Evolutionary conservation across 2,888 invertebrate species (phyloP).

Genomic region (Acanthopleura granulata): DNA sequence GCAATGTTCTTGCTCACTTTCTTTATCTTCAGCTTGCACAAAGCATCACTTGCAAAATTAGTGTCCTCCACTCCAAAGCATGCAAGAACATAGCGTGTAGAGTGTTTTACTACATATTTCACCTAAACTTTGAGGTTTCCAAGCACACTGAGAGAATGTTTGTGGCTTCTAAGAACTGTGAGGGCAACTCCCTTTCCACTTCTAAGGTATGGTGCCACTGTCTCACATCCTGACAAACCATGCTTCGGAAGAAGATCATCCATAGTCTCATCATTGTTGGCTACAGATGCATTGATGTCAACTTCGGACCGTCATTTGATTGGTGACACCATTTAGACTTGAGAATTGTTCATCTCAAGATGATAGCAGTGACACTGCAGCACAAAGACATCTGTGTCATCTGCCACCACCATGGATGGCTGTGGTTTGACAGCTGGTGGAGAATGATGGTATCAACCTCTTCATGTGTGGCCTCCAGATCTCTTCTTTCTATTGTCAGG

Average conservation of each 20-base stretch:
- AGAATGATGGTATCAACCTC: background rate
- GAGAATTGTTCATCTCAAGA: background rate
- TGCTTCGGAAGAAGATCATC: background rate
- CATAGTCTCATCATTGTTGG: background rate
- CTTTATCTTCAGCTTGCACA: too few relatives aligned
- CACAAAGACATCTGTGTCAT: slow-evolving; percentile 1
- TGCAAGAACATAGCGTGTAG: too few relatives aligned
- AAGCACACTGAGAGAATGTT: too few relatives aligned
- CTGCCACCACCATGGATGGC: background rate
- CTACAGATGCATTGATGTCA: background rate
- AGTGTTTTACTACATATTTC: too few relatives aligned
- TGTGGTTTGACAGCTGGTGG: background rate
- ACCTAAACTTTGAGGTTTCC: too few relatives aligned
- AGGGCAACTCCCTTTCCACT: background rate
- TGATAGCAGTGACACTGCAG: background rate
- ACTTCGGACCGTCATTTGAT: background rate
- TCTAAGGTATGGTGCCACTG: background rate
- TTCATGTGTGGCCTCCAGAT: background rate
- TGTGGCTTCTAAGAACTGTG: background rate
- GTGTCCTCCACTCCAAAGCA: too few relatives aligned
- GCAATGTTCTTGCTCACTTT: too few relatives aligned
- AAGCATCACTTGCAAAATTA: too few relatives aligned
- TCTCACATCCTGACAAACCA: slow-evolving; percentile 1
- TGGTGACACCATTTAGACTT: background rate
- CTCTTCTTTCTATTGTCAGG: background rate